Base-by-base conservation (phyloP, 2,797 vertebrate genomes). In the Halcyon badia region DNA sequence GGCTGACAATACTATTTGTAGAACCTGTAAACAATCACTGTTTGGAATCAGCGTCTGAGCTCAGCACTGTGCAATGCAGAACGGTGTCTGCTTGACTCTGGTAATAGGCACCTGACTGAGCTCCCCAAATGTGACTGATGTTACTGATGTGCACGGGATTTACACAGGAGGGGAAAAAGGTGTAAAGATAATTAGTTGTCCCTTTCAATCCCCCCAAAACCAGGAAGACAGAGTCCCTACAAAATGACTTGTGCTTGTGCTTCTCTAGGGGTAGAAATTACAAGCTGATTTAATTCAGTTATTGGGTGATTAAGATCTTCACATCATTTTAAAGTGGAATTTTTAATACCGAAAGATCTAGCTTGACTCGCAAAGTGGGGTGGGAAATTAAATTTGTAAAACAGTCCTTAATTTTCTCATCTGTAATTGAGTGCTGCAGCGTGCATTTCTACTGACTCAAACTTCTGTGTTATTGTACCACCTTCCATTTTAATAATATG, bases 401-500 rank as follows among this genome's bases (percentile, higher is more conserved):
- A 14, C 19, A 65, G 90, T 79, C 81, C 83, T 96, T 80, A 83
- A 73, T 90, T 92, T 39, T 83, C 83, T 44, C 48, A 68, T 15
- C 80, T 90, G 44, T 90, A 93, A 90, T 77, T 84, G 88, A 66
- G 30, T 77, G 48, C 75, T 93, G 42, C 81, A 87, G 60, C 1
- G 0, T 77, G 12, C 35, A n/a, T 89, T 84, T 79, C 71, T 90
- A 61, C 70, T 94, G 90, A 62, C 90, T 96, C 78, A 77, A 84
- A 90, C 37, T 89, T 90, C 57, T 35, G 44, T 90, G 60, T 82
- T 94, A 52, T 21, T 90, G 62, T 94, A 90, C 90, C 92, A 84
- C 60, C 83, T 96, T 77, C 54, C 46, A 89, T 94, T 95, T 97
- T 90, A 83, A 79, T 87, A 91, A 76, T 33, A 81, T 10, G 25